Evolutionary conservation across 1,140 invertebrate genomes (phyloP).

Genomic region (Helicorthomorpha holstii): DNA sequence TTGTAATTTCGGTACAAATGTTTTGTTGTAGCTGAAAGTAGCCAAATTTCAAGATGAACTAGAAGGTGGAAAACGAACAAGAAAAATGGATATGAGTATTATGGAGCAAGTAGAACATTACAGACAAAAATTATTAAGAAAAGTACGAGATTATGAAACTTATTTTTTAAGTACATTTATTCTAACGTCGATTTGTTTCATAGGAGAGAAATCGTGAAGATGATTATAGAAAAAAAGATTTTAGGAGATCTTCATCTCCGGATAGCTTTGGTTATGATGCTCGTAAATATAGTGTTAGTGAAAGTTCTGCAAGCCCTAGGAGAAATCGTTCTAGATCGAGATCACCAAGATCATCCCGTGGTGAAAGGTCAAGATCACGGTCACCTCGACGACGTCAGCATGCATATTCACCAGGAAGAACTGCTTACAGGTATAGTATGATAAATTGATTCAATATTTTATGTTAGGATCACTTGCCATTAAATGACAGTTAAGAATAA

Average conservation of each 20-base stretch:
- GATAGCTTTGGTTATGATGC: conserved; percentile 11
- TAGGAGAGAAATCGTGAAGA: conserved; percentile 9
- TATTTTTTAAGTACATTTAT: neutral
- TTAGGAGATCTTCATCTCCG: neutral
- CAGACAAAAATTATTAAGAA: conserved; percentile 69
- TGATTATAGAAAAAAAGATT: conserved; percentile 7
- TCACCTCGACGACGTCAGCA: conserved; percentile 8
- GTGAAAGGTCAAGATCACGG: conserved; percentile 11
- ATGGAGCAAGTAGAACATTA: conserved; percentile 79
- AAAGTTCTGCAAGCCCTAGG: neutral
- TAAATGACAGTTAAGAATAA: no score
- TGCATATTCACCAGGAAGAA: neutral
- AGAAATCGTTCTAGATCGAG: neutral
- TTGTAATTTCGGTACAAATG: neutral
- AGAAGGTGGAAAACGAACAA: conserved; percentile 57
- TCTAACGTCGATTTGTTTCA: neutral
- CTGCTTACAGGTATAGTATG: neutral
- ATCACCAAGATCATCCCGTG: conserved; percentile 7
- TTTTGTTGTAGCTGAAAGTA: conserved; percentile 47
- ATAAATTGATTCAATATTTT: no score
- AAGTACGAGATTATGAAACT: conserved; percentile 29
- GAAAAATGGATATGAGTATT: conserved; percentile 60
- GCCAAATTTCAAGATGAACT: conserved; percentile 92
- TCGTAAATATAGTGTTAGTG: conserved; percentile 4
- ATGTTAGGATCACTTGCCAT: no score